Conservation (phyloP, 1,140 invertebrate species). For the Brachionus sp. region DNA sequence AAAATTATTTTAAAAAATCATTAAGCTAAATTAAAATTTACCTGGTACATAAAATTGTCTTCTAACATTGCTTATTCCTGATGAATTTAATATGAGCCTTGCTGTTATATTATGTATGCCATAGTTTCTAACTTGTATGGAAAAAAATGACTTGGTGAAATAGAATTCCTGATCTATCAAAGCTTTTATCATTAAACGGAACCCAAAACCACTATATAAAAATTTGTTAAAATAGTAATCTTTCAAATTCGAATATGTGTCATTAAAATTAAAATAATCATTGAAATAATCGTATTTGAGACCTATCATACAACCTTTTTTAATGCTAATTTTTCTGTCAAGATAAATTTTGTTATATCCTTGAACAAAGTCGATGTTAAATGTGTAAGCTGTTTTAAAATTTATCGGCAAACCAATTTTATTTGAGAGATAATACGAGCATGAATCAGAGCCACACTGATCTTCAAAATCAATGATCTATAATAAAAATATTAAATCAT, state of each 20-base stretch:
- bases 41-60: background rate
- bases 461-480: background rate
- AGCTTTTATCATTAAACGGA: background rate
- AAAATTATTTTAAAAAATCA: background rate
- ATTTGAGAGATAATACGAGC: background rate
- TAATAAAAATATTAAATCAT: background rate
- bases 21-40: background rate
- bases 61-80: background rate
- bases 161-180: background rate
- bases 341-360: constrained; percentile 18
- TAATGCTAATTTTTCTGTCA: background rate
- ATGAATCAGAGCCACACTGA: background rate
- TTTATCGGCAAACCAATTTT: background rate
- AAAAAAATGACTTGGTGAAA: background rate
- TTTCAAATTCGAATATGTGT: background rate
- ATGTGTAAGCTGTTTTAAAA: background rate
- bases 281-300: background rate
- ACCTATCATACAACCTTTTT: background rate
- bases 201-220: background rate
- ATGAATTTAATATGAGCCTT: background rate
- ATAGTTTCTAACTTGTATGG: background rate
- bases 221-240: background rate
- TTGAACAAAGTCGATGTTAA: background rate
- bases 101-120: background rate
- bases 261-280: background rate